Percentiles rank a stretch among this genome's conserved stretches.
phyloP scores from a whole-genome alignment of 2,888 invertebrate genomes.

The Vannuccia rotundouncinata region DNA sequence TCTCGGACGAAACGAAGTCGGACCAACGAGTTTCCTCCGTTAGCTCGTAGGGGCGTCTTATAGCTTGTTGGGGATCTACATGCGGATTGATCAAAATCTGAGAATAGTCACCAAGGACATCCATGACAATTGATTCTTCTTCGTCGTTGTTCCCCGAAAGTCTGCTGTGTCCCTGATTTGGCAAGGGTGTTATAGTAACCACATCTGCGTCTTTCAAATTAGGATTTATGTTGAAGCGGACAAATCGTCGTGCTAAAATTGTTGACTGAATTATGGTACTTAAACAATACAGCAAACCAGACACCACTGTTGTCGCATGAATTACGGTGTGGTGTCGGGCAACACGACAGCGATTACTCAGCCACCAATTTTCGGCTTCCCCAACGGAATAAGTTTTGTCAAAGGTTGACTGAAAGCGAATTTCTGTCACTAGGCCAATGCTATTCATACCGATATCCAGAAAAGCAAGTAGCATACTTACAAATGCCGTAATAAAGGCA shows the following conservation, averaged over 20 bases:
- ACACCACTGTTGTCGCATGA: neutral
- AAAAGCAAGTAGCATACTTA: neutral
- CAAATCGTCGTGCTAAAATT: neutral
- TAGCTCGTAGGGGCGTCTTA: neutral
- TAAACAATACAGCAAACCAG: neutral
- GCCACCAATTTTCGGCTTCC: neutral
- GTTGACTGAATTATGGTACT: neutral
- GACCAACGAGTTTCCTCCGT: neutral
- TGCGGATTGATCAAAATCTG: neutral
- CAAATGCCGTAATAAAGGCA: neutral
- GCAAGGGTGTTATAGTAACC: neutral
- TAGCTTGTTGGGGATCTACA: neutral
- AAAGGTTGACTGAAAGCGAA: neutral
- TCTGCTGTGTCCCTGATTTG: neutral
- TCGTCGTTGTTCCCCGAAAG: neutral
- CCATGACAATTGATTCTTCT: neutral
- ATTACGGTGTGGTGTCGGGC: neutral
- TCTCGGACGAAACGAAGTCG: neutral
- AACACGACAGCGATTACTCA: neutral
- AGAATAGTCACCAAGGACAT: neutral
- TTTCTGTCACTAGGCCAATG: neutral
- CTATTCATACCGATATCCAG: neutral
- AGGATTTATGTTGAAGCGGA: neutral
- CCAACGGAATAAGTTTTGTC: neutral
- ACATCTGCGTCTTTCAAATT: neutral